Base-by-base conservation (phyloP, 1,140 invertebrate genomes). In the Danaus plexippus region DNA sequence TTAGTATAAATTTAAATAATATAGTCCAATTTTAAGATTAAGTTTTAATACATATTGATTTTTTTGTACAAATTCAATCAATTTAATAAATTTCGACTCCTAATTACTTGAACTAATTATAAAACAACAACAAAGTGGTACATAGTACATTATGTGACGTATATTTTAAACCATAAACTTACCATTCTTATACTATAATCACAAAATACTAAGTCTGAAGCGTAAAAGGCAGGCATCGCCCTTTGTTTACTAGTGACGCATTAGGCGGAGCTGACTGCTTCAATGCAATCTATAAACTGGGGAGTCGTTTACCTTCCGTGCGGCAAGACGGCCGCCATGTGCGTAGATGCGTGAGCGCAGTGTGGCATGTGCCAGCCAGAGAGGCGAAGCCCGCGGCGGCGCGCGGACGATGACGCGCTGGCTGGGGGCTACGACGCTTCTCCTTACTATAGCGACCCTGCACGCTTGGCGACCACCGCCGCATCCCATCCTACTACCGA, bases 261-360 rank as follows among this genome's bases (percentile, higher is more conserved):
- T 80, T 81, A 73, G 73, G 75, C 80, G 71, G 61, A 66, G 63
- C 70, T 67, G 22, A 32, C 22, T 32, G 22, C 22, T 32, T 32
- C 80, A 75, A 63, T 82, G 81, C 78, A 81, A 77, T 78, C 72
- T 77, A 72, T 72, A 67, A 74, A 69, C 67, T 69, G 73, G 73
- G 77, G 77, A 84, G 81, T 85, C 81, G 80, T 84, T 84, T 84
- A 87, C 81, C 80, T 81, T 83, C 77, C 73, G 73, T 70, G 75
- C 74, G 77, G 65, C 80, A 80, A 80, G 83, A 78, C 84, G 71
- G 70, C 67, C 75, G 80, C 71, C 77, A 81, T 83, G 81, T 81
- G 79, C 79, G 84, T 82, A 77, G 63, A 77, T 80, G 79, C 79
- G 79, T 81, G 64, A 77, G 80, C 73, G 76, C 75, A 80, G 66